Evolutionary conservation across 2,888 invertebrate species (phyloP).

Genomic region (Pachydiplax longipennis): DNA sequence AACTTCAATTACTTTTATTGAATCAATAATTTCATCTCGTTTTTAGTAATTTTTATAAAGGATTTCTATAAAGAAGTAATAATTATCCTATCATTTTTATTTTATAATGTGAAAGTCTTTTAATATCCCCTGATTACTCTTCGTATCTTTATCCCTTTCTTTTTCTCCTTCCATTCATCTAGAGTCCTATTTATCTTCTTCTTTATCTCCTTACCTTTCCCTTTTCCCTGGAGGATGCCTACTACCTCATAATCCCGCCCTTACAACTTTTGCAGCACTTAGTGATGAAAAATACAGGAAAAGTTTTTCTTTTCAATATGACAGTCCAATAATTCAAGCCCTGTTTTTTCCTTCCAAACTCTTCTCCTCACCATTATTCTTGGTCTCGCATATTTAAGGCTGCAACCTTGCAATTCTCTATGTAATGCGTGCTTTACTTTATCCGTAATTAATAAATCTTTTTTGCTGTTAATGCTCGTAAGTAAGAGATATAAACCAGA

Average conservation of each 20-base stretch:
- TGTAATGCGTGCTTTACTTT: not conserved
- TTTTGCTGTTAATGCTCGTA: not conserved
- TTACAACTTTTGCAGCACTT: not conserved
- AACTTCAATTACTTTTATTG: too few relatives aligned
- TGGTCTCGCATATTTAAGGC: not conserved
- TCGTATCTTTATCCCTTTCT: not conserved
- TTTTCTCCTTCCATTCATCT: not conserved
- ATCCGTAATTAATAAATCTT: not conserved
- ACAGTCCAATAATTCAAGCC: not conserved
- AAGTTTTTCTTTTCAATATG: not conserved
- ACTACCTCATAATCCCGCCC: not conserved
- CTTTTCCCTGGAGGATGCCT: not conserved
- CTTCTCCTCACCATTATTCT: not conserved
- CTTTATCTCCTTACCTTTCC: not conserved
- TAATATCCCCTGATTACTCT: too few relatives aligned
- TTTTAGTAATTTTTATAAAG: too few relatives aligned
- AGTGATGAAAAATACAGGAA: not conserved
- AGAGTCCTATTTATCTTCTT: not conserved
- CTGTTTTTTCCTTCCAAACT: too few relatives aligned
- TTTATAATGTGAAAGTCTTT: too few relatives aligned
- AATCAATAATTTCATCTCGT: too few relatives aligned
- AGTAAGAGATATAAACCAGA: not conserved
- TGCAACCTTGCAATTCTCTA: not conserved
- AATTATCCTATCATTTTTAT: too few relatives aligned
- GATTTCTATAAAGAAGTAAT: too few relatives aligned